Evolutionary conservation across 2,888 invertebrate genomes (phyloP).

Genomic region (Leptinotarsa haldemani): DNA sequence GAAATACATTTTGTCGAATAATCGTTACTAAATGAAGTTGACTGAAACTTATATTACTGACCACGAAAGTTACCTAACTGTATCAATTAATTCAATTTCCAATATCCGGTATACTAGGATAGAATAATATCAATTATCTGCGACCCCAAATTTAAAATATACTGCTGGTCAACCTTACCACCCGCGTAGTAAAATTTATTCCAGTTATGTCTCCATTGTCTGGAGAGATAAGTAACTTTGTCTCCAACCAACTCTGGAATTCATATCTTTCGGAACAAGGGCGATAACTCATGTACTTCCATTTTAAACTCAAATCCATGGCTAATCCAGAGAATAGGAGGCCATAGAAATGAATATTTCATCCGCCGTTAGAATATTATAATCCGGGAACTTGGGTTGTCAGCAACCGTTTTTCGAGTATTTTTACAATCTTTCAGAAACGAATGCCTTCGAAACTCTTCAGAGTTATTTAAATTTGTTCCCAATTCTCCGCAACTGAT

Average conservation of each 20-base stretch:
- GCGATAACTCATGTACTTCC: constrained; percentile 32
- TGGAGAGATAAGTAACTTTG: constrained; percentile 3
- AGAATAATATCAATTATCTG: background rate
- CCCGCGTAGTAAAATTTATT: background rate
- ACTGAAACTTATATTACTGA: no score
- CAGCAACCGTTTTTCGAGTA: no score
- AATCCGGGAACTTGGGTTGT: background rate
- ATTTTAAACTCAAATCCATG: constrained; percentile 33
- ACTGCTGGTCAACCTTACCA: background rate
- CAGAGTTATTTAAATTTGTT: no score
- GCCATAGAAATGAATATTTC: constrained; percentile 41
- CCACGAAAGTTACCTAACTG: no score
- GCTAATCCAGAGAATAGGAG: constrained; percentile 36
- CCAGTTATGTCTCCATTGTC: constrained; percentile 15
- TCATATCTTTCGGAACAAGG: constrained; percentile 27
- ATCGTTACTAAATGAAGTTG: no score
- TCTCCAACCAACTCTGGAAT: constrained; percentile 13
- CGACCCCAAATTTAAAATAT: background rate
- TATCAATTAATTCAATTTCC: no score
- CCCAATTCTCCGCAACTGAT: no score
- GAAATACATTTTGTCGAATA: no score
- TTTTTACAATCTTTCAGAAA: no score
- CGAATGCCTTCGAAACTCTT: no score
- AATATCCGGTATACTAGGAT: no score
- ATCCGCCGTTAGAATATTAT: constrained; percentile 17